phyloP scores from a whole-genome alignment of 2,888 invertebrate species.

The Saturnia japonica region DNA sequence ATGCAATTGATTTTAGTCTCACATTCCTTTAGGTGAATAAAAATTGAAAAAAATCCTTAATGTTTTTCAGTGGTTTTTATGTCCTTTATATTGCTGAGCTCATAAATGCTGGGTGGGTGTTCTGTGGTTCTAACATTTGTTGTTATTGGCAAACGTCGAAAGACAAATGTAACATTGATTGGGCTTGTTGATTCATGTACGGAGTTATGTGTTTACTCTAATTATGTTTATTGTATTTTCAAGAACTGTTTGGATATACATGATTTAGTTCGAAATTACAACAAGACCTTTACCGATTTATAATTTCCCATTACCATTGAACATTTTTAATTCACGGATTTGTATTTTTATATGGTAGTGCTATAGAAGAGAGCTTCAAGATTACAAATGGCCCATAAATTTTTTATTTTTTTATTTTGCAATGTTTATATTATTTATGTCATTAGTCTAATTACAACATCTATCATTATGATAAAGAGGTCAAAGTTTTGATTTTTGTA shows the following conservation, averaged over 20 bases:
- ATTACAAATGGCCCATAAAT: too few species aligned
- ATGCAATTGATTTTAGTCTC: constrained; percentile 10
- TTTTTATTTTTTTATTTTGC: too few species aligned
- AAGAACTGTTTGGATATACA: constrained; percentile 11
- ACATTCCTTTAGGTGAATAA: constrained; percentile 18
- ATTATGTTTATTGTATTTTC: constrained; percentile 20
- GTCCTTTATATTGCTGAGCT: constrained; percentile 19
- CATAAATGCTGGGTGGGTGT: constrained; percentile 19
- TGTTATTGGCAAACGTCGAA: constrained; percentile 24
- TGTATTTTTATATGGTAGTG: not conserved
- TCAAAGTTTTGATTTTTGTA: too few species aligned
- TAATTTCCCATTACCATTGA: not conserved
- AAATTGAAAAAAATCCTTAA: constrained; percentile 18
- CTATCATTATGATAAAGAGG: too few species aligned
- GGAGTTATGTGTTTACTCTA: constrained; percentile 20
- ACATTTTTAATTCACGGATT: not conserved
- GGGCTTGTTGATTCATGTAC: constrained; percentile 21
- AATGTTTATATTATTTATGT: too few species aligned
- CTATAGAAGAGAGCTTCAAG: too few species aligned
- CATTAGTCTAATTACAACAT: too few species aligned
- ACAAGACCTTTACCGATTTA: not conserved
- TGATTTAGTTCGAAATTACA: constrained; percentile 3
- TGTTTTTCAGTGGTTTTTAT: constrained; percentile 21
- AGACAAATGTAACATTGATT: constrained; percentile 23
- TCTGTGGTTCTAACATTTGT: constrained; percentile 22